phyloP scores from a whole-genome alignment of 2,888 invertebrate genomes.

The Gryllus longicercus region DNA sequence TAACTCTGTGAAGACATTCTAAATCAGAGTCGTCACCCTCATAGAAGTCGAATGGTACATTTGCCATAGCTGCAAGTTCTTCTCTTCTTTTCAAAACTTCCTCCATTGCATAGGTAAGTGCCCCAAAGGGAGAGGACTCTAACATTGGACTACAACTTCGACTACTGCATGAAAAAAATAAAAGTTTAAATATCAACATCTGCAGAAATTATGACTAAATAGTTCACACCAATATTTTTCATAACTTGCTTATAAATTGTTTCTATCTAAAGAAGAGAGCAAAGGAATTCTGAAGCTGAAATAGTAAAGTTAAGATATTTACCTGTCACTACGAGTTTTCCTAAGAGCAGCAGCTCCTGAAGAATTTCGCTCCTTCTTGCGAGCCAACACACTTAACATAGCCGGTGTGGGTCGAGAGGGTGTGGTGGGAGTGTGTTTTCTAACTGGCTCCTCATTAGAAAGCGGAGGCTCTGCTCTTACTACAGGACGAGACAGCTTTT shows the following conservation, averaged over 20 bases:
- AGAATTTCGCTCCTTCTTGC: conserved; percentile 55
- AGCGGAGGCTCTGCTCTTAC: background rate
- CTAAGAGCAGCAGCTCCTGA: conserved; percentile 33
- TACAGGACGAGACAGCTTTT: conserved; percentile 44
- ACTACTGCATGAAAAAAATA: background rate
- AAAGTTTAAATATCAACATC: background rate
- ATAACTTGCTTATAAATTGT: too few species aligned
- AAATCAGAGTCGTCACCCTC: background rate
- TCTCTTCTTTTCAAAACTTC: conserved; percentile 28
- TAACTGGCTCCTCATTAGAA: conserved; percentile 33
- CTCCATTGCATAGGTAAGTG: conserved; percentile 31
- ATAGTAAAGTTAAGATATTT: too few species aligned
- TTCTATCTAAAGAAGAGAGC: too few species aligned
- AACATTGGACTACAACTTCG: conserved; percentile 26
- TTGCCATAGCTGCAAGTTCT: conserved; percentile 18
- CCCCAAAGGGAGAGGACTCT: background rate
- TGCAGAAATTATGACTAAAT: background rate
- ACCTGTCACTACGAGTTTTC: conserved; percentile 28
- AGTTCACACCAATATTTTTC: background rate
- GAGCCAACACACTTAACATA: conserved; percentile 65
- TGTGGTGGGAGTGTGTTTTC: conserved; percentile 37
- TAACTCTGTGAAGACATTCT: background rate
- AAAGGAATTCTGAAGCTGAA: too few species aligned
- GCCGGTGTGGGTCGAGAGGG: conserved; percentile 62
- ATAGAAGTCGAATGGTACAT: background rate